Base-by-base conservation (phyloP, 2,113 vertebrate genomes). In the Phyllostomus discolor region DNA sequence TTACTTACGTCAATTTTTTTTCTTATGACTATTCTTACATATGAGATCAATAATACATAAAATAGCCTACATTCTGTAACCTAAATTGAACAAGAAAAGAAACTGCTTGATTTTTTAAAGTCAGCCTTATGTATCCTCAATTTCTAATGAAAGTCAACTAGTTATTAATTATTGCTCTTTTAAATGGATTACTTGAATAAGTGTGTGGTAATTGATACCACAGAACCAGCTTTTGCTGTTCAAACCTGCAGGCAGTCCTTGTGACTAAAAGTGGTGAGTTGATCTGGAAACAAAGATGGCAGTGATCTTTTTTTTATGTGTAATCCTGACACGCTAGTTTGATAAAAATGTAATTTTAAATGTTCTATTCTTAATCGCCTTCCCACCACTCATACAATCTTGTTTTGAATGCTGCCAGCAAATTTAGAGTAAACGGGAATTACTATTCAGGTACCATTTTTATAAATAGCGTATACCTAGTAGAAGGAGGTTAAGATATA, bases 1-100 rank as follows among this genome's bases (percentile, higher is more conserved):
- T 94, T 92, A 41, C 75, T 75, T 78, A 73, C 15, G 28, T 94
- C 35, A 92, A 15, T 11, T 90, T 89, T 96, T 88, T 46, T 79
- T 33, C n/a, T 88, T 52, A 86, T 79, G 9, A 2, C 5, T 95
- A 16, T 95, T 62, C 57, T 90, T 91, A 86, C 3, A 52, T 19
- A 26, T 31, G 33, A 89, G 17, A 41, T 16, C 5, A 43, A 70
- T 70, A 75, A 89, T 83, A 35, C n/a, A 70, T 54, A 78, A 78
- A 94, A 62, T 22, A 91, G 38, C 66, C 11, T 35, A 35, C 4
- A 75, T 83, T 93, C 2, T 57, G 1, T 62, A 67, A 75, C 10
- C 62, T 54, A 80, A 52, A 31, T 35, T 64, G 48, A 57, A 80
- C 26, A 88, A 80, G 64, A 91, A 41, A 72, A 75, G 4, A 70